Evolutionary conservation across 2,113 vertebrate genomes (phyloP), one percentile per base, ranked within the genome.

Genomic region (Sinocyclocheilus rhinocerous): DNA sequence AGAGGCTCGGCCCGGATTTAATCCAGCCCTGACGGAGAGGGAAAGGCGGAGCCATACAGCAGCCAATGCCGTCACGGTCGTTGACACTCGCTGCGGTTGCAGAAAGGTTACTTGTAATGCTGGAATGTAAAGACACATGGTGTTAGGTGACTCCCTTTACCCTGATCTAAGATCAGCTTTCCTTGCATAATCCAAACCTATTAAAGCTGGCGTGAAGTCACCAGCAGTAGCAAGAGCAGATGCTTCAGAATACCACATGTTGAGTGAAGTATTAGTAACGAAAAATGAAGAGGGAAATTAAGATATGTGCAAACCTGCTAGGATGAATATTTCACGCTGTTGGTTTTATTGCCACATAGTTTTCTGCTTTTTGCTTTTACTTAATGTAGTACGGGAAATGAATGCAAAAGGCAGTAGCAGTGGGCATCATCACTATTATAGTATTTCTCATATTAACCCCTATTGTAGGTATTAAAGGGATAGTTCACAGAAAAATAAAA

Each of bases 1-100:
- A 90, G 85, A 82, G 75, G 85, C 87, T 81, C 50, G 10, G 45
- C 6, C 4, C 29, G 33, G 67, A 76, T 84, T 61, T 81, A 88
- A 87, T 85, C 79, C 76, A 42, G 6, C 22, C 20, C 63, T 70
- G 76, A 65, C 16, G 7, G 67, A 63, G 36, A 18, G 39, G 73
- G 63, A 20, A 55, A 55, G 24, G 85, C 11, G 57, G 80, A 79
- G 45, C 55, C n/a, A 13, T 4, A 16, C 9, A 22, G n/a, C 48
- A 26, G 48, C 18, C 42, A 39, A 29, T 84, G 4, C 3, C 50
- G 4, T 67, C 50, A 45, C 11, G 24, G 24, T 81, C 13, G 16
- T 20, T 33, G 48, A 55, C 16, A 15, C 29, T 84, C 22, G 2
- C 76, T 63, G 20, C n/a, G 6, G 20, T 55, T 24, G 52, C 65